Percentiles rank a stretch among this genome's conserved stretches.
phyloP scores from a whole-genome alignment of 2,113 vertebrate species.

The Tupaia chinensis region DNA sequence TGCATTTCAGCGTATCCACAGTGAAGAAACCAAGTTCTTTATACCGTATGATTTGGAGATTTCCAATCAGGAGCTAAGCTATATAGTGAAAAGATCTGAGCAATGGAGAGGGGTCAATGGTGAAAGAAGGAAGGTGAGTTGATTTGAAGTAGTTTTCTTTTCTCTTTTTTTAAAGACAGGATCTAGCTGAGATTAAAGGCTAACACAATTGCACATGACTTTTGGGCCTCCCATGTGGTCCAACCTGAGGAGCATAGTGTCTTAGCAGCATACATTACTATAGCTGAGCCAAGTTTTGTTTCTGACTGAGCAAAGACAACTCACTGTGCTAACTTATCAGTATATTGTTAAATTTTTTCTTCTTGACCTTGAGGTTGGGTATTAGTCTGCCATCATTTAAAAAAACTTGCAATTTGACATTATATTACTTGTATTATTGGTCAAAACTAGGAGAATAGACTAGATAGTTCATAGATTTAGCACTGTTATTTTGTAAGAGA shows the following conservation, averaged over 20 bases:
- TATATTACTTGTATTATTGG: not conserved
- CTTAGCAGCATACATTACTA: too few relatives aligned
- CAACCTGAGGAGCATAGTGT: too few relatives aligned
- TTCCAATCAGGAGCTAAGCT: conserved; percentile 95
- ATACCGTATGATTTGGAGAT: conserved; percentile 94
- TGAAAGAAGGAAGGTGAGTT: conserved; percentile 93
- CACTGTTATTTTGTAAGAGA: not conserved
- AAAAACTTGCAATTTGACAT: not conserved
- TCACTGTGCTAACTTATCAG: not conserved
- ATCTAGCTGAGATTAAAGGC: too few relatives aligned
- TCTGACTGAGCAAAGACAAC: not conserved
- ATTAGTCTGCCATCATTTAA: not conserved
- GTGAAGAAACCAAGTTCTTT: conserved; percentile 91
- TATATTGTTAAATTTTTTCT: not conserved
- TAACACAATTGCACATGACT: too few relatives aligned
- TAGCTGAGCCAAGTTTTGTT: not conserved
- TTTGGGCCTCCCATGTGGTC: too few relatives aligned
- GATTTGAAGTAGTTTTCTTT: not conserved
- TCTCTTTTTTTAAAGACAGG: too few relatives aligned
- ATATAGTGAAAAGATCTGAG: conserved; percentile 93
- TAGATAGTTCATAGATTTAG: not conserved
- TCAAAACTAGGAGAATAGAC: not conserved
- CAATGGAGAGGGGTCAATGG: conserved; percentile 95
- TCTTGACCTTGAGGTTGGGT: not conserved
- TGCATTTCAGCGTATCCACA: conserved; percentile 89